Base-by-base conservation (phyloP, 2,113 vertebrate genomes). In the Arenaria interpres region DNA sequence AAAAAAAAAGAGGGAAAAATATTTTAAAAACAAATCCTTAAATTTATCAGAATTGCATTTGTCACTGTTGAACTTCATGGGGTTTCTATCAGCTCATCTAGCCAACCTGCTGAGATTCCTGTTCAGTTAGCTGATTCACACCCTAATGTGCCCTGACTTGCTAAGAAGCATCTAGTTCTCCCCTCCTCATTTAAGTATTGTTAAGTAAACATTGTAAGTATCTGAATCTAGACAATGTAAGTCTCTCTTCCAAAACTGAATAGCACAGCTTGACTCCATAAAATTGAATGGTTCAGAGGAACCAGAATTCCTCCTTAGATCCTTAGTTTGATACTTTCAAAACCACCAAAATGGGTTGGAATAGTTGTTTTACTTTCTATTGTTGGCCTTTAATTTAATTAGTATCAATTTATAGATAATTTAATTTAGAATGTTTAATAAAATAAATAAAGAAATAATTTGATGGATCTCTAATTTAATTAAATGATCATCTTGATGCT, bases 151-250 rank as follows among this genome's bases (percentile, higher is more conserved):
- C 4, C 5, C 63, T 5, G 3, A 3, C 1, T 66, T 74, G 4
- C 48, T 43, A 81, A 72, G n/a, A 56, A 89, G 1, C 4, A 25
- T 28, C 5, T 48, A 21, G 8, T 27, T 63, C 17, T 90, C 28
- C 21, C 7, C 5, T 57, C 5, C 6, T 51, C 3, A 21, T 68
- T 50, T 30, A 51, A 50, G 5, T n/a, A n/a, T n/a, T n/a, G n/a
- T n/a, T n/a, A n/a, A n/a, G 6, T 25, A 67, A 64, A 85, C 1
- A 2, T 1, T 30, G 0, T 12, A 69, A 51, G 12, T 43, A 24
- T 43, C 28, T 60, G 23, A 59, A n/a, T 37, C 11, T 22, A 63
- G 18, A 72, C 14, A 79, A 63, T 23, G 4, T n/a, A 15, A 76
- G 1, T 37, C 5, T 51, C 10, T 48, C n/a, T 63, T 37, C 9